Conservation (phyloP, 2,113 vertebrate genomes). For the Phalacrocorax aristotelis region DNA sequence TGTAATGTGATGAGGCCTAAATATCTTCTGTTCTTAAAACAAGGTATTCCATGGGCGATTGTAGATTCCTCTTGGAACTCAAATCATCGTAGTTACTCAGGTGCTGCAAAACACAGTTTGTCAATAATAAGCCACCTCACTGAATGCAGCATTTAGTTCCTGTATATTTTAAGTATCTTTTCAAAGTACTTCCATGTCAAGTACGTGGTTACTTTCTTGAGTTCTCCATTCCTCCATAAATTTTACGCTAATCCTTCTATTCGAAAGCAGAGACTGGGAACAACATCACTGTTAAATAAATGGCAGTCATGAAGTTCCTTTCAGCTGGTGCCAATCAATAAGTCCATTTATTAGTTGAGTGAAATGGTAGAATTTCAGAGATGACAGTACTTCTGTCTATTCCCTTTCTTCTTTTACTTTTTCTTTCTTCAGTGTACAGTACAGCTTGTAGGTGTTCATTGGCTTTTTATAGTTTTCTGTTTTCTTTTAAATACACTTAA, state of each 20-base stretch:
- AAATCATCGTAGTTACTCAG: background rate
- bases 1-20: background rate
- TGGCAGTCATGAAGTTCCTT: background rate
- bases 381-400: background rate
- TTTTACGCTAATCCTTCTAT: background rate
- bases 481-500: background rate
- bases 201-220: background rate
- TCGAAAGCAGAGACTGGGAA: background rate
- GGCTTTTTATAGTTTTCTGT: background rate
- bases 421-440: background rate
- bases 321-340: background rate
- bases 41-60: background rate
- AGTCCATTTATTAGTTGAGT: background rate
- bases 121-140: background rate
- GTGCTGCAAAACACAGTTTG: background rate
- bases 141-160: background rate
- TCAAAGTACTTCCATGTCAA: background rate
- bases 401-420: background rate
- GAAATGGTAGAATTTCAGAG: background rate
- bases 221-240: background rate
- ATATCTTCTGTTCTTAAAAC: background rate
- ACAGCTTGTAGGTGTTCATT: background rate
- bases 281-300: background rate
- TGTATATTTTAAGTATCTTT: background rate
- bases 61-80: background rate